Evolutionary conservation across 2,888 invertebrate species (phyloP), one percentile per base, ranked within the genome.

Genomic region (Hypena proboscidalis): DNA sequence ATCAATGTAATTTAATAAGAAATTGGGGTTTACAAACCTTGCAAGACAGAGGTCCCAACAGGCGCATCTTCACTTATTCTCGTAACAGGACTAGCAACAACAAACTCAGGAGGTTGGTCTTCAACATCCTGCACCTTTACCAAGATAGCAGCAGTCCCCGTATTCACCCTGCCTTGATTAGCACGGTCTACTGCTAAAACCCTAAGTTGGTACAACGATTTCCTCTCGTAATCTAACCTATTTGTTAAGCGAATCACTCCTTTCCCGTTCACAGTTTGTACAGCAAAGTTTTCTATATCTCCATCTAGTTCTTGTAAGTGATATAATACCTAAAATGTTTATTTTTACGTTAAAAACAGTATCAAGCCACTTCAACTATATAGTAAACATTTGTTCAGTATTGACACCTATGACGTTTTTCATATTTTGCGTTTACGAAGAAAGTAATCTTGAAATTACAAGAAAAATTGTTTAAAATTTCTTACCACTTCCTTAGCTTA

Each of bases 81-180:
- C 0, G 96, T 96, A n/a, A 98, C 96, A 0, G 97, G 95, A 51
- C 95, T 95, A 6, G 96, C 96, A 38, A 95, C 93, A 13, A 97
- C 93, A 83, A 98, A 98, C 76, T 96, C 96, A 0, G 98, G 98
- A 0, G 97, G 97, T 78, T 97, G 96, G 80, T 98, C 98, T 80
- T 97, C 97, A 11, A 97, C 94, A 85, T 98, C 98, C 72, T 95
- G 94, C 4, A 90, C 88, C 85, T 97, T 96, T 3, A 98, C 94
- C 53, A 98, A 90, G 58, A 98, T 93, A 36, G 97, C 96, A 0
- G 97, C 97, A 2, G 97, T 97, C 10, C 97, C 97, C 0, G 97
- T 97, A 75, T 98, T 97, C n/a, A 97, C 93, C 4, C 93, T 88
- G 20, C 95, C 94, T 81, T 95, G 94, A 77, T 95, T 97, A 1